Conservation (phyloP, 2,888 invertebrate species). For the Beris chalybata region DNA sequence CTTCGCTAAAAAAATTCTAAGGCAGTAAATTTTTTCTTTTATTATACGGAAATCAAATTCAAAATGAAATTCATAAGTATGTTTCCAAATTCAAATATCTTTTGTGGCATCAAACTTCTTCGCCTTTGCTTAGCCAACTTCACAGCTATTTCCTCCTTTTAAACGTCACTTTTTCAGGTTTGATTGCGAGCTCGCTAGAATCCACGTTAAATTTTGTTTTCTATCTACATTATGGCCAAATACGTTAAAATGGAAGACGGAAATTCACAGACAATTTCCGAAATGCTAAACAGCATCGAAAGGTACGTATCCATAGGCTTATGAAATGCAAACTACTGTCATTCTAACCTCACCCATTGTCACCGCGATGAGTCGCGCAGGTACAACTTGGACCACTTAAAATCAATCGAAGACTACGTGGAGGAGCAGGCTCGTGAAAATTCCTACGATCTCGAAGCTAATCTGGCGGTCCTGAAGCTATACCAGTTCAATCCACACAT, state of each 20-base stretch:
- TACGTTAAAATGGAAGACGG: constrained; percentile 57
- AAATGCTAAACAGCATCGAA: constrained; percentile 89
- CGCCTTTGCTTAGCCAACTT: neutral
- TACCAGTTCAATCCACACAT: constrained; percentile 94
- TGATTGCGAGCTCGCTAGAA: constrained; percentile 41
- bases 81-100: no score
- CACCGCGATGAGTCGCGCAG: constrained; percentile 57
- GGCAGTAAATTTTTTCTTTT: no score
- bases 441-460: constrained; percentile 95
- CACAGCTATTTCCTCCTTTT: constrained; percentile 16
- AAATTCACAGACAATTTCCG: constrained; percentile 68
- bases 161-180: constrained; percentile 40
- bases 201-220: constrained; percentile 16
- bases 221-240: constrained; percentile 47
- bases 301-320: constrained; percentile 62
- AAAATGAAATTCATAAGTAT: no score
- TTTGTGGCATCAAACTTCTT: neutral
- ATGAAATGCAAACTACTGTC: neutral
- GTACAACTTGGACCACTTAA: constrained; percentile 95
- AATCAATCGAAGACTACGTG: constrained; percentile 88
- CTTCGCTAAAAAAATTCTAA: no score
- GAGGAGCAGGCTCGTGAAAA: constrained; percentile 91
- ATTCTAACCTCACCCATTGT: neutral
- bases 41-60: no score
- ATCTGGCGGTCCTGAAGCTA: constrained; percentile 92